Base-by-base conservation (phyloP, 2,888 invertebrate species). In the Eupithecia subumbrata region DNA sequence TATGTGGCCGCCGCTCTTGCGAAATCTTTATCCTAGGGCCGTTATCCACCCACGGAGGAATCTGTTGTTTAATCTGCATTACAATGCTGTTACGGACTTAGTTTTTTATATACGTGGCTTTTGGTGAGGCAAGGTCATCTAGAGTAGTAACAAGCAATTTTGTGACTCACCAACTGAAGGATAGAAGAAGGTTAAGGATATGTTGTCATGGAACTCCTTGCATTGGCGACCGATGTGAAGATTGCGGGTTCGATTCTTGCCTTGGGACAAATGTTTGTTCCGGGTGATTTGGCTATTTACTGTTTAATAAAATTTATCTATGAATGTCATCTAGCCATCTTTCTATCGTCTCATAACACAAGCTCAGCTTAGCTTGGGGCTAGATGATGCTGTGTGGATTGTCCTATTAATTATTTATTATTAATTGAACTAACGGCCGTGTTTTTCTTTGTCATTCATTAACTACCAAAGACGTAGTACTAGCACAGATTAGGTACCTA, bases 1-100 rank as follows among this genome's bases (percentile, higher is more conserved):
- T 85, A 68, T 37, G 82, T 87, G 86, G 85, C 84, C 84, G 83
- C 83, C 78, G 81, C 30, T 76, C 78, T 90, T 90, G 79, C 88
- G 87, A 87, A 88, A 90, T 79, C 76, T 75, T 74, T 73, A 76
- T 81, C 72, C 75, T 78, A 78, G 75, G 74, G 69, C 34, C 18
- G 64, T 37, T 72, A 76, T 37, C 56, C 48, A 73, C 69, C 66
- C 68, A 75, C 52, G 74, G 76, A 72, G 66, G 77, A 83, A 83
- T 82, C 78, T 22, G 67, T 14, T 25, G 14, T 64, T 64, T 30
- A 30, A 64, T 64, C 64, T 64, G 64, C 18, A 34, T 34, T 5
- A 34, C 18, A 64, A 34, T 18, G 64, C 3, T 64, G 8, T 34
- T 34, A 34, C 16, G 18, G 34, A 34, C 30, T 34, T 64, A 16